These are phyloP conservation scores for Monopis laevigella DNA, from an alignment of 2,888 invertebrate genomes.

Conservation along the genomic window DNA sequence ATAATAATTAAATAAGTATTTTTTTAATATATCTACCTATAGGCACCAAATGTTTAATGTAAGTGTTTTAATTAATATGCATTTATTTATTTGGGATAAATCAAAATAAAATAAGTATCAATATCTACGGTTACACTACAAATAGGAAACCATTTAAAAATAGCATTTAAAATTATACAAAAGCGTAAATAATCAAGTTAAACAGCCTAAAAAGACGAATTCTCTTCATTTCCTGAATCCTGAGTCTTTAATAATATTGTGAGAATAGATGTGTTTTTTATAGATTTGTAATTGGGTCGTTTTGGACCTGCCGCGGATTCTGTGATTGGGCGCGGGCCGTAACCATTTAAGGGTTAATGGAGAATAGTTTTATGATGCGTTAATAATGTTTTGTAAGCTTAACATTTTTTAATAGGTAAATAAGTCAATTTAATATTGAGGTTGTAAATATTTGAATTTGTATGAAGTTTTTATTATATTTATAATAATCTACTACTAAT, in stretches of 20 bases:
- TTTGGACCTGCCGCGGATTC: conserved; percentile 5
- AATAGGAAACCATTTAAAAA: background rate
- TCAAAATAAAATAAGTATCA: background rate
- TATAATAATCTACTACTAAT: too few species aligned
- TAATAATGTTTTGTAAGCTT: too few species aligned
- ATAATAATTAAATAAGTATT: background rate
- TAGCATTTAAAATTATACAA: conserved; percentile 17
- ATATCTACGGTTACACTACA: background rate
- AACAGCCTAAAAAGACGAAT: conserved; percentile 26
- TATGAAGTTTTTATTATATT: too few species aligned
- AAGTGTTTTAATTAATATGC: background rate
- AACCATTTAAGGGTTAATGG: background rate
- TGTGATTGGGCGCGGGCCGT: background rate
- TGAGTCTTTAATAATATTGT: conserved; percentile 10
- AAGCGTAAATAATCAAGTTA: conserved; percentile 41
- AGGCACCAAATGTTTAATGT: background rate
- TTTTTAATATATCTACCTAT: too few species aligned
- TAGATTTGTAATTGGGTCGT: conserved; percentile 5
- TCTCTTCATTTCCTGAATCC: conserved; percentile 9
- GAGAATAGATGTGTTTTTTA: conserved; percentile 13
- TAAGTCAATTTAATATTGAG: too few species aligned
- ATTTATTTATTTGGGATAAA: background rate
- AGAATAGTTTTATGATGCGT: too few species aligned
- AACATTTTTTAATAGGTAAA: too few species aligned
- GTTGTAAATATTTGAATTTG: too few species aligned